These are phyloP conservation scores for Brachionus calyciflorus DNA, from an alignment of 1,140 invertebrate genomes.

Conservation along the genomic window DNA sequence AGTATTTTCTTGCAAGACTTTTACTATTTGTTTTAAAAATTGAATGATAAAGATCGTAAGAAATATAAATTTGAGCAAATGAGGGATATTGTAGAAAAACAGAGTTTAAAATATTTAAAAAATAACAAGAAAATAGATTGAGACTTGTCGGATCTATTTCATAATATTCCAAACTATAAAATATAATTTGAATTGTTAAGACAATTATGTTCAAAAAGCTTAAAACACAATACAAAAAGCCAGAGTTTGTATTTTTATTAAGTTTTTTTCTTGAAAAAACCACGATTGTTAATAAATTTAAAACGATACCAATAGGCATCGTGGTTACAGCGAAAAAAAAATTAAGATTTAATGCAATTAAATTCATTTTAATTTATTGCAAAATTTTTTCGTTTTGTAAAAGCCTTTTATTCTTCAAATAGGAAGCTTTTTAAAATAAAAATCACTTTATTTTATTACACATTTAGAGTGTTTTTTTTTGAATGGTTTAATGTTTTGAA, in stretches of 20 bases:
- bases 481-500: too few species aligned
- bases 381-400: background rate
- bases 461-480: too few species aligned
- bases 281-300: background rate
- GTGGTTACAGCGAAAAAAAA: slow-evolving; percentile 16
- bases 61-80: background rate
- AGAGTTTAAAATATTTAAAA: background rate
- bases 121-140: background rate
- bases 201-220: background rate
- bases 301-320: background rate
- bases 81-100: slow-evolving; percentile 9
- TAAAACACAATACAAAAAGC: slow-evolving; percentile 15
- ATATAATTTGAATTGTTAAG: background rate
- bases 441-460: too few species aligned
- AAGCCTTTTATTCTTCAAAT: too few species aligned
- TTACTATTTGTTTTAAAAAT: background rate
- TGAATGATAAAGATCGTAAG: slow-evolving; percentile 4
- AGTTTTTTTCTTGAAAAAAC: background rate
- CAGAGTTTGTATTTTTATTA: slow-evolving; percentile 22
- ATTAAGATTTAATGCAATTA: background rate
- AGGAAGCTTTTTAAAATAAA: too few species aligned
- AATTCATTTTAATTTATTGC: background rate
- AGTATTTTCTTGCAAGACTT: background rate
- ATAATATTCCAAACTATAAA: background rate
- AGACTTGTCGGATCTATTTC: background rate